These are phyloP conservation scores for Megalops atlanticus DNA, from an alignment of 2,113 vertebrate species.

Conservation along the genomic window DNA sequence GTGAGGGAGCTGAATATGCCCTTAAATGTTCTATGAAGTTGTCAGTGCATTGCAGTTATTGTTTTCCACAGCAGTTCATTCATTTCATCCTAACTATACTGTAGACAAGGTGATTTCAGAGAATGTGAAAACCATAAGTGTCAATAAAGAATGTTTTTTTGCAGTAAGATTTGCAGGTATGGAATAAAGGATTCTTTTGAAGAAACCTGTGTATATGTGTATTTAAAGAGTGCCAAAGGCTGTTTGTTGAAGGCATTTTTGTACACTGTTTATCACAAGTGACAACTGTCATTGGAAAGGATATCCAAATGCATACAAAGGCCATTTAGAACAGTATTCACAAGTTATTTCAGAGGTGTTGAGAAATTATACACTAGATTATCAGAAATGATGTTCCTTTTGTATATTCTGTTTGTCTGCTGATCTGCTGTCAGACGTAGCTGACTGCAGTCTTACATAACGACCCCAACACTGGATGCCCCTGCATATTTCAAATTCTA, in stretches of 20 bases:
- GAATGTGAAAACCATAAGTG: constrained; percentile 26
- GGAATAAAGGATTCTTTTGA: constrained; percentile 53
- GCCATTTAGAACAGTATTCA: background rate
- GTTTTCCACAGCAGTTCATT: constrained; percentile 35
- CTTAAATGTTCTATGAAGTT: constrained; percentile 44
- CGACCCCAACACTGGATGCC: background rate
- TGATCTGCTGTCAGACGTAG: no score
- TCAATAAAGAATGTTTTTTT: constrained; percentile 45
- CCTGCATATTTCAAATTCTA: background rate
- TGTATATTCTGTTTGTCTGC: background rate
- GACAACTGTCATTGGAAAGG: background rate
- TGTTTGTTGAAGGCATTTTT: no score
- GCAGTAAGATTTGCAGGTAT: constrained; percentile 57
- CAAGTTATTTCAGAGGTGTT: background rate
- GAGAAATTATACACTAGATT: background rate
- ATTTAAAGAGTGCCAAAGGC: background rate
- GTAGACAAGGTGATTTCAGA: constrained; percentile 56
- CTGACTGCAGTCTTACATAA: constrained; percentile 42
- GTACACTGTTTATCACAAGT: no score
- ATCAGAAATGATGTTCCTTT: background rate
- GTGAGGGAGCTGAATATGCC: constrained; percentile 39
- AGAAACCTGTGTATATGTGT: constrained; percentile 38
- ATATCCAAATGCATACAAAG: background rate
- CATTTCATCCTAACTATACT: constrained; percentile 43
- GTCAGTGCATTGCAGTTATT: constrained; percentile 48